Evolutionary conservation across 64 coral and sea anemone species (phyloP), one percentile per base, ranked within the genome.

Genomic region (Porites australiensis): DNA sequence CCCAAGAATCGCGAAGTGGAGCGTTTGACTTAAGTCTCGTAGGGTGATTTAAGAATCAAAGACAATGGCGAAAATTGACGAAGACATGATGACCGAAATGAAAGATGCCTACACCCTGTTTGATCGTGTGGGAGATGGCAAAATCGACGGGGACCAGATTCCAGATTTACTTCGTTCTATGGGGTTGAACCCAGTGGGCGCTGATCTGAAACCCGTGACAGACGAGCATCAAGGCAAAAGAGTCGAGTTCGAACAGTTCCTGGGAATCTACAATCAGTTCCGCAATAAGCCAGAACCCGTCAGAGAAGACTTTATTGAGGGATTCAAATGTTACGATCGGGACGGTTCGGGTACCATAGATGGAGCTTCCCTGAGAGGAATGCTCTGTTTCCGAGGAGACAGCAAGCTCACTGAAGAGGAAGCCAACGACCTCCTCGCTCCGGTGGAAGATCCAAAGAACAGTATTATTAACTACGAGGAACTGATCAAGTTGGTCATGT

Each of bases 401-500:
- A 96, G 92, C 48, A 91, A 82, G 15, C 60, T 67, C 2, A 80
- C 89, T 5, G 92, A 94, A 4, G 75, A 97, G 47, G 95, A 97
- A 37, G 95, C 95, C 5, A 77, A 88, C 53, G 52, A 59, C 37
- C 86, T 97, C 23, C 59, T 97, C 4, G 74, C 82, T 2, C 86
- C 86, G 12, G 58, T 93, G 18, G 95, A 97, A 88, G 92, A 97
- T 57, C 14, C 67, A 3, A 88, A 89, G 57, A 97, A 94, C 49
- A 89, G 93, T 55, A 81, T 87, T 62, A 77, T 97, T 6, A 94
- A 82, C 49, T 97, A 97, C 72, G 90, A 97, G 43, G 92, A 97
- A 19, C 82, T 97, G 44, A 97, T 97, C 60, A 92, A 97, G 77
- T 80, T 97, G 43, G 95, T 97, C 14, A 97, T 97, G 95, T 94